Conservation (phyloP, 2,888 invertebrate species). For the Sarcophaga subvicina region DNA sequence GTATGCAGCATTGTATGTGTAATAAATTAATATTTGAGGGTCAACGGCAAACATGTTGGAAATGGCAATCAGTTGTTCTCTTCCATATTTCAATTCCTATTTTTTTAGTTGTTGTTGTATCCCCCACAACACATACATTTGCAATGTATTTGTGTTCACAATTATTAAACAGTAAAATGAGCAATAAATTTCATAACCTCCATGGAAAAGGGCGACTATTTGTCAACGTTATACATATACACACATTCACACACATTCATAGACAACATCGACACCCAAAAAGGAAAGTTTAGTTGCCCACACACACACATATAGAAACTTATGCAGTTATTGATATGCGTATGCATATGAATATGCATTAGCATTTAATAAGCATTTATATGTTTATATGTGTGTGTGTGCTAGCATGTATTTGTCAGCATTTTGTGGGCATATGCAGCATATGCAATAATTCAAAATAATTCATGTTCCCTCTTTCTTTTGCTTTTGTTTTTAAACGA, state of each 20-base stretch:
- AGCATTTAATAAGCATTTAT: neutral
- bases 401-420: neutral
- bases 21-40: slow-evolving; percentile 58
- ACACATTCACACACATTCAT: neutral
- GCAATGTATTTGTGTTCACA: slow-evolving; percentile 5
- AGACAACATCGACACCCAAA: neutral
- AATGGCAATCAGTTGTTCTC: slow-evolving; percentile 28
- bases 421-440: neutral
- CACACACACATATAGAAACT: neutral
- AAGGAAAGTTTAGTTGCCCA: neutral
- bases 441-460: slow-evolving; percentile 46
- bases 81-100: neutral
- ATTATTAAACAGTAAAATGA: slow-evolving; percentile 35
- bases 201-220: slow-evolving; percentile 44
- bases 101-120: neutral
- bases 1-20: neutral
- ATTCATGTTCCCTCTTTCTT: neutral
- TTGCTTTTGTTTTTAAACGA: neutral
- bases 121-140: neutral
- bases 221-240: slow-evolving; percentile 44
- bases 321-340: neutral
- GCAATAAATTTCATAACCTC: slow-evolving; percentile 60
- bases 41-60: slow-evolving; percentile 49
- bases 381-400: neutral
- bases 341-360: neutral